Percentiles rank a stretch among this genome's conserved stretches.
phyloP scores from a whole-genome alignment of 2,888 invertebrate genomes.

The Ectropis crepuscularia region DNA sequence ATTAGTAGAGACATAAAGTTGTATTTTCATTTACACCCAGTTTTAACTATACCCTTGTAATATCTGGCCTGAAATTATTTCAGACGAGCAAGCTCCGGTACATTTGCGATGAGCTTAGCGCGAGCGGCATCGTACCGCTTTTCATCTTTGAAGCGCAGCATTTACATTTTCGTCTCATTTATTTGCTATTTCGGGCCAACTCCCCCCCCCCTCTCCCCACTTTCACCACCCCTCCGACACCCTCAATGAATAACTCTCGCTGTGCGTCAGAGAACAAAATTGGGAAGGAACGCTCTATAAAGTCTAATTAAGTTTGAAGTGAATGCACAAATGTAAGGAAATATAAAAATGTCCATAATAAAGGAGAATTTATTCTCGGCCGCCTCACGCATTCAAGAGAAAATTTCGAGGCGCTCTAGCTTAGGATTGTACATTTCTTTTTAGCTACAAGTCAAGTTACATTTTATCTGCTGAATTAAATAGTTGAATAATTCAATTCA shows the following conservation, averaged over 20 bases:
- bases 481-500: constrained; percentile 26
- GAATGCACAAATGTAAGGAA: constrained; percentile 81
- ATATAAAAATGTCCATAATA: constrained; percentile 72
- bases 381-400: constrained; percentile 43
- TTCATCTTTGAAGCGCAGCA: constrained; percentile 84
- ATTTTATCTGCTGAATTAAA: constrained; percentile 25
- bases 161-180: constrained; percentile 86
- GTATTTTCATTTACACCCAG: constrained; percentile 50
- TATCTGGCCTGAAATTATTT: constrained; percentile 82
- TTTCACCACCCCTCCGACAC: constrained; percentile 54
- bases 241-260: constrained; percentile 81
- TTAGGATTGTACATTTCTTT: constrained; percentile 31
- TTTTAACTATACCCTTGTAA: constrained; percentile 54
- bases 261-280: constrained; percentile 81
- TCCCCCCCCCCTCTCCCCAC: constrained; percentile 56
- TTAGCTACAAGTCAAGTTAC: constrained; percentile 23
- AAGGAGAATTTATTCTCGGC: constrained; percentile 65
- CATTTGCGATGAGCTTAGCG: constrained; percentile 83
- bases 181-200: constrained; percentile 83
- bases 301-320: constrained; percentile 84
- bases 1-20: constrained; percentile 50
- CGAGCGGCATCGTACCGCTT: constrained; percentile 79
- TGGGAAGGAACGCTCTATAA: constrained; percentile 84
- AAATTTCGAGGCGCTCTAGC: constrained; percentile 36
- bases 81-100: constrained; percentile 80